Evolutionary conservation across 2,113 vertebrate species (phyloP).

Genomic region (Candoia aspera): DNA sequence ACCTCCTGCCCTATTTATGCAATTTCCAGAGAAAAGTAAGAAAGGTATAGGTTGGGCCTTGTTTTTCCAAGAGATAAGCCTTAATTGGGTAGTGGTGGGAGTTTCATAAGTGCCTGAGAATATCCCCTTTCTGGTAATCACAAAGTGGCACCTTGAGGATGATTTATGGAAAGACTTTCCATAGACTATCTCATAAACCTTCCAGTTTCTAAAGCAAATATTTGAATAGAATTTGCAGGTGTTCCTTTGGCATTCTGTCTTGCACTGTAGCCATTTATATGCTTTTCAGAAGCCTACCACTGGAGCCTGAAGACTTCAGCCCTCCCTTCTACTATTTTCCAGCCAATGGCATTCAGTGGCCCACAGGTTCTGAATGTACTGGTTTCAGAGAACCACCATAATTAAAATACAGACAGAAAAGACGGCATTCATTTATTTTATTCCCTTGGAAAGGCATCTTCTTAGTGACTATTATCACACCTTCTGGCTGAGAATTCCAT

Average conservation of each 20-base stretch:
- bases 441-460: background rate
- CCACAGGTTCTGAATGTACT: background rate
- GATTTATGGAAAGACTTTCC: background rate
- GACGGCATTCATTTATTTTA: background rate
- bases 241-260: background rate
- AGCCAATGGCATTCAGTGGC: background rate
- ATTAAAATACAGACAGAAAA: background rate
- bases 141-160: background rate
- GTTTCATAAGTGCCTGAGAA: background rate
- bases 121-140: background rate
- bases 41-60: background rate
- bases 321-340: background rate
- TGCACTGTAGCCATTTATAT: background rate
- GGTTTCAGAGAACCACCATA: background rate
- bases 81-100: background rate
- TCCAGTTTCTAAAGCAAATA: slow-evolving; percentile 4
- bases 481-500: background rate
- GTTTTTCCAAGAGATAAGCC: background rate
- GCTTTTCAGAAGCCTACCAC: background rate
- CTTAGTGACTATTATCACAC: background rate
- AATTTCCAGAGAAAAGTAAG: background rate
- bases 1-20: background rate
- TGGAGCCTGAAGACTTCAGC: background rate
- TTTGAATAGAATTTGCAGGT: background rate
- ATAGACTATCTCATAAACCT: background rate